A percentile compares a stretch with the other conserved stretches of the same genome.
These are phyloP conservation scores for Heteractis magnifica DNA, from an alignment of 92 coral and sea anemone species.

Conservation along the genomic window DNA sequence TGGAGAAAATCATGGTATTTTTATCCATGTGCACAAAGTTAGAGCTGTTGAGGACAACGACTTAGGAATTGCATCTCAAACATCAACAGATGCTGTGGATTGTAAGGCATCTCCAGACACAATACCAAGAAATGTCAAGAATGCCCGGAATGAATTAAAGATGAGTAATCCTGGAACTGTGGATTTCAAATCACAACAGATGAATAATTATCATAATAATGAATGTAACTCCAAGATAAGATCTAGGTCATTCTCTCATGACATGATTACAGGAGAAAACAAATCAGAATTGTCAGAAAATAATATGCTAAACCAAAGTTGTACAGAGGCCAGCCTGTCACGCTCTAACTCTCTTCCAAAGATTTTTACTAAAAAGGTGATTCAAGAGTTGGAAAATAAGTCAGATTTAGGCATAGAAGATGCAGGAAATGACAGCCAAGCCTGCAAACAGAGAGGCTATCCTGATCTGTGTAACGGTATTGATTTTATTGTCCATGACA, in stretches of 20 bases:
- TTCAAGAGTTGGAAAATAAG: neutral
- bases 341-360: constrained; percentile 50
- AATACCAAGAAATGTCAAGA: neutral
- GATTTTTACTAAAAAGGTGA: constrained; percentile 23
- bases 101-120: constrained; percentile 5
- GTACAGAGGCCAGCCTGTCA: constrained; percentile 8
- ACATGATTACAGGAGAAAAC: neutral
- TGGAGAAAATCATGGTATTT: constrained; percentile 82
- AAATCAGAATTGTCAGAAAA: constrained; percentile 1
- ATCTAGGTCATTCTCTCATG: constrained; percentile 36
- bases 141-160: neutral
- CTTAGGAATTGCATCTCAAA: neutral
- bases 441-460: neutral
- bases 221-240: constrained; percentile 15
- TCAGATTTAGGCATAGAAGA: neutral
- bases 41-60: constrained; percentile 42
- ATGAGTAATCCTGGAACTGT: constrained; percentile 5
- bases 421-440: neutral
- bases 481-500: neutral
- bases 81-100: constrained; percentile 10
- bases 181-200: neutral
- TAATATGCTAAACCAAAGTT: neutral
- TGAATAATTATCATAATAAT: neutral
- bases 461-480: neutral
- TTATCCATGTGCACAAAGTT: constrained; percentile 92